Evolutionary conservation across 37 sponge, comb jelly and placozoan genomes (phyloP).

Genomic region (Hexactinellida sp.): DNA sequence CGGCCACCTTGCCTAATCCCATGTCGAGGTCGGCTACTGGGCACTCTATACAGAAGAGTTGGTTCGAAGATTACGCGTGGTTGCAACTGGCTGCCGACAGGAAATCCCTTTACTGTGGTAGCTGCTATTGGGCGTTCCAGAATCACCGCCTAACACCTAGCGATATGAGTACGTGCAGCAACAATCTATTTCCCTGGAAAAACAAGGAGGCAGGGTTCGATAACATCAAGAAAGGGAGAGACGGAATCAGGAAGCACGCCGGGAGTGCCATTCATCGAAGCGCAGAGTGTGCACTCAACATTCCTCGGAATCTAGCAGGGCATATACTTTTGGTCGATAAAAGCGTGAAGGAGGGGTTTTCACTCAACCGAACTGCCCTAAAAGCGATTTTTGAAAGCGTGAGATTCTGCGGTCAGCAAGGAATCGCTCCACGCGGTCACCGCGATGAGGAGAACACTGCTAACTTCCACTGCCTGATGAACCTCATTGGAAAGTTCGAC

Average conservation of each 20-base stretch:
- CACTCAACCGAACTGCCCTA: not conserved
- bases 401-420: not conserved
- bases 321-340: not conserved
- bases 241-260: not conserved
- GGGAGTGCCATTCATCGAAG: not conserved
- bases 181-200: not conserved
- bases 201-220: not conserved
- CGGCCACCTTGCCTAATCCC: not conserved
- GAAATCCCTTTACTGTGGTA: not conserved
- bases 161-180: not conserved
- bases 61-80: conserved; percentile 7
- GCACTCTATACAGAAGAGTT: not conserved
- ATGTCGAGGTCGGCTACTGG: not conserved
- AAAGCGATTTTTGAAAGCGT: not conserved
- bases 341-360: not conserved
- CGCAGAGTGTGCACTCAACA: not conserved
- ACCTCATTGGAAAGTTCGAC: not conserved
- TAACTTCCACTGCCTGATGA: conserved; percentile 12
- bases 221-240: conserved; percentile 1
- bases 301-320: not conserved
- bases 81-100: not conserved
- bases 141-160: not conserved
- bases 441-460: not conserved
- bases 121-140: not conserved
- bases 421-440: not conserved